These are phyloP conservation scores for Pelusios castaneus DNA, from an alignment of 2,113 vertebrate species.

Conservation along the genomic window DNA sequence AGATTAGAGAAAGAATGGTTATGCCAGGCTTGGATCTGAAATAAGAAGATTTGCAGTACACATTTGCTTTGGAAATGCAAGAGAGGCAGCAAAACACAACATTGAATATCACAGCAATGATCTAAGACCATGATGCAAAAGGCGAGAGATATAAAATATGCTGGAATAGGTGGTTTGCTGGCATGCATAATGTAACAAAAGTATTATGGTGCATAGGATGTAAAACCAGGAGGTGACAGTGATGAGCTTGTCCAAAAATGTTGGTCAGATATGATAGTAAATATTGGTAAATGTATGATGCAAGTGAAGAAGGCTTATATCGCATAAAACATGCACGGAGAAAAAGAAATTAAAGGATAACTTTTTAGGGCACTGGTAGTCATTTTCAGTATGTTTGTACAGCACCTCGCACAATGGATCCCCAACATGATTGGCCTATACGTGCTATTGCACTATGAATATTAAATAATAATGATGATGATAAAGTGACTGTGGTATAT, in stretches of 20 bases:
- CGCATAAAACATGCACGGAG: neutral
- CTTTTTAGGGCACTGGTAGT: rapidly evolving
- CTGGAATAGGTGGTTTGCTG: neutral
- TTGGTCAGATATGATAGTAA: neutral
- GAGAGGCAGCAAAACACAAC: neutral
- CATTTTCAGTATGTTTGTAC: neutral
- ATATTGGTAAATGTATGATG: neutral
- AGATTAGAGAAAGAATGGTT: neutral
- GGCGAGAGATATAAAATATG: neutral
- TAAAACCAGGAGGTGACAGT: neutral
- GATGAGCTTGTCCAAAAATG: neutral
- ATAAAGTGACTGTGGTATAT: neutral
- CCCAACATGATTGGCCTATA: neutral
- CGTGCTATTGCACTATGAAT: neutral
- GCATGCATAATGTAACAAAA: neutral
- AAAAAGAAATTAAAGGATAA: neutral
- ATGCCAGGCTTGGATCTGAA: neutral
- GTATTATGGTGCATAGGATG: neutral
- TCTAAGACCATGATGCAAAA: neutral
- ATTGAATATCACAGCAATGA: neutral
- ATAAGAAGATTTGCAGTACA: neutral
- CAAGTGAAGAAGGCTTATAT: neutral
- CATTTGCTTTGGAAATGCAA: neutral
- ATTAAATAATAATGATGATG: neutral
- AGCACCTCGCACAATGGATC: neutral